phyloP scores from a whole-genome alignment of 2,797 vertebrate species.

The Acropternis orthonyx region DNA sequence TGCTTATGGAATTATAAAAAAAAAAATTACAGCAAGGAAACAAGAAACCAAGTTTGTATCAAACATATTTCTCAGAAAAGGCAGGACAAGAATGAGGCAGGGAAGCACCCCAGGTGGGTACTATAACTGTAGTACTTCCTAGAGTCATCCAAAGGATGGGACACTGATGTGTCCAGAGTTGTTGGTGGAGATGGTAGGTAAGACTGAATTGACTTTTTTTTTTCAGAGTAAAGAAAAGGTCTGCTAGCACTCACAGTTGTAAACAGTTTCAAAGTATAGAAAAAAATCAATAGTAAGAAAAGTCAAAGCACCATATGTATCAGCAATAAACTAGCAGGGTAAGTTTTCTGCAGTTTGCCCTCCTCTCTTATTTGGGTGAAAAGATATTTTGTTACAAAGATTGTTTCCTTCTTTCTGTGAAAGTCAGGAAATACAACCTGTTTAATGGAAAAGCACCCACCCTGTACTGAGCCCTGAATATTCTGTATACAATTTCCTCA shows the following conservation, averaged over 20 bases:
- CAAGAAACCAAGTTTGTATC: neutral
- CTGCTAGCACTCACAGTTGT: neutral
- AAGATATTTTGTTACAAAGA: neutral
- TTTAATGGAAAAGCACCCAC: neutral
- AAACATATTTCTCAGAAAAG: neutral
- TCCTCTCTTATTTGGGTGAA: neutral
- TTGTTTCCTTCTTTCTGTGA: neutral
- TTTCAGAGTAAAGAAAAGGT: neutral
- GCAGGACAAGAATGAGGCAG: neutral
- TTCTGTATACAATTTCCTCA: neutral
- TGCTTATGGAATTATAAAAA: neutral
- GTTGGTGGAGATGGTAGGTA: neutral
- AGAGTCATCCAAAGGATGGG: neutral
- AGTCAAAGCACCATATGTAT: constrained; percentile 1
- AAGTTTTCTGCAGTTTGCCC: neutral
- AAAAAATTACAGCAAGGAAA: neutral
- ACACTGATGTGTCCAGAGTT: neutral
- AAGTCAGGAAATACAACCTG: neutral
- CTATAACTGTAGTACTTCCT: neutral
- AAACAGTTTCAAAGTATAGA: neutral
- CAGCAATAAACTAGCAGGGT: neutral
- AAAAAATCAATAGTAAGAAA: neutral
- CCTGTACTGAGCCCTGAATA: neutral
- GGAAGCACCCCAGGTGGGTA: neutral
- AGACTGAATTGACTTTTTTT: neutral